A percentile compares a stretch with the other conserved stretches of the same genome.
Conservation (phyloP, 2,113 vertebrate genomes). For the Hiodon tergisus region DNA sequence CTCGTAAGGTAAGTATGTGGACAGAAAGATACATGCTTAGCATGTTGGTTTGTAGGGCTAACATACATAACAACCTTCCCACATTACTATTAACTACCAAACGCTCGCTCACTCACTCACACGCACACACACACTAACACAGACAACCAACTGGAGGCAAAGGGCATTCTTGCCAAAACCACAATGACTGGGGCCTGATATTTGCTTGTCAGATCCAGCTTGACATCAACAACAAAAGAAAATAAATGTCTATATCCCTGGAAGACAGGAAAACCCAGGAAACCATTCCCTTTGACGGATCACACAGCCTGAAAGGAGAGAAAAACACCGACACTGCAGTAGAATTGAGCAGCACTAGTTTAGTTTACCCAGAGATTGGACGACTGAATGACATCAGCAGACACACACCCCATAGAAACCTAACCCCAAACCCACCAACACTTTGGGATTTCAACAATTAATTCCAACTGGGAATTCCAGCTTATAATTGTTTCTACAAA, state of each 20-base stretch:
- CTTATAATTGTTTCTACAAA: too few relatives aligned
- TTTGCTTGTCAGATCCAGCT: slow-evolving; percentile 10
- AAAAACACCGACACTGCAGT: slow-evolving; percentile 14
- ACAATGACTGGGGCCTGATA: slow-evolving; percentile 11
- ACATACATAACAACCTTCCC: slow-evolving; percentile 10
- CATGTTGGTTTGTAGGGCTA: too few relatives aligned
- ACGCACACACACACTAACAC: background rate
- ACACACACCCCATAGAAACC: background rate
- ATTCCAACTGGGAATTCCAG: too few relatives aligned
- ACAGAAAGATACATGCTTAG: too few relatives aligned
- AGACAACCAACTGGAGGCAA: slow-evolving; percentile 2
- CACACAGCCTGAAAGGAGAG: background rate
- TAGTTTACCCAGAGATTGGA: too few relatives aligned
- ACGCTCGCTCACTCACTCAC: background rate
- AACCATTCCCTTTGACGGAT: background rate
- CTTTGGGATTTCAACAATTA: background rate
- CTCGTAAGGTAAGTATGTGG: too few relatives aligned
- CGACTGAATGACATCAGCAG: too few relatives aligned
- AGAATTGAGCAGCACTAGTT: too few relatives aligned
- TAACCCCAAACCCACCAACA: background rate
- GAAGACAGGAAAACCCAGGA: background rate
- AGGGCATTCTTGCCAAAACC: slow-evolving; percentile 13
- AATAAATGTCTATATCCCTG: background rate
- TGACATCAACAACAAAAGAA: slow-evolving; percentile 12
- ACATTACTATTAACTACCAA: background rate